Base-by-base conservation (phyloP, 2,113 vertebrate genomes). In the Nannospalax galili region DNA sequence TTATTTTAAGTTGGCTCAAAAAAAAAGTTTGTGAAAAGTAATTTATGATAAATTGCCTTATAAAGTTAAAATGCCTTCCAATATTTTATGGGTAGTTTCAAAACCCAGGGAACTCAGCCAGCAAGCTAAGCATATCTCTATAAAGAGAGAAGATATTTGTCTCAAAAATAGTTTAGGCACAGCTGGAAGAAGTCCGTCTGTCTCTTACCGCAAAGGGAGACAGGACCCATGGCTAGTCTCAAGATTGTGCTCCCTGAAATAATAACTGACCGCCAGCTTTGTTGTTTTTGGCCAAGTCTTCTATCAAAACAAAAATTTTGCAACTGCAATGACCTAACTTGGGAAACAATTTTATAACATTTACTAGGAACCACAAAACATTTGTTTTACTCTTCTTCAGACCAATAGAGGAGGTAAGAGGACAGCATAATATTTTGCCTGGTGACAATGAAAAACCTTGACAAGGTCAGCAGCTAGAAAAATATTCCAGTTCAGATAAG, bases 341-440 rank as follows among this genome's bases (percentile, higher is more conserved):
- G 87, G 93, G 90, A 98, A 97, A 90, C 77, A 92, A 95, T 91
- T 95, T 96, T 95, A 92, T 75, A 96, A 79, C 90, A 97, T 97
- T 94, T 96, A 91, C 62, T 87, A 93, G 73, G 90, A 81, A 91
- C 91, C 90, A 96, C 88, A 96, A 95, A 94, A 93, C 94, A 95
- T 92, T 96, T 90, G 91, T 77, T 95, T 96, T 92, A 85, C 77
- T 94, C 84, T 92, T 96, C 75, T 78, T 87, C 79, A 88, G 62
- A 82, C 37, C 45, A 73, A 78, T 78, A 74, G 79, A 52, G 62
- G 78, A 72, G 69, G 70, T 70, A 28, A 75, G 80, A 78, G 42
- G 30, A 90, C 9, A 88, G 22, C 7, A n/a, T 84, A 88, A 74
- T 84, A 89, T 74, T 95, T 94, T 90, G 45, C 87, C 65, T n/a